Evolutionary conservation across 2,888 invertebrate species (phyloP).

Genomic region (Tipula lateralis): DNA sequence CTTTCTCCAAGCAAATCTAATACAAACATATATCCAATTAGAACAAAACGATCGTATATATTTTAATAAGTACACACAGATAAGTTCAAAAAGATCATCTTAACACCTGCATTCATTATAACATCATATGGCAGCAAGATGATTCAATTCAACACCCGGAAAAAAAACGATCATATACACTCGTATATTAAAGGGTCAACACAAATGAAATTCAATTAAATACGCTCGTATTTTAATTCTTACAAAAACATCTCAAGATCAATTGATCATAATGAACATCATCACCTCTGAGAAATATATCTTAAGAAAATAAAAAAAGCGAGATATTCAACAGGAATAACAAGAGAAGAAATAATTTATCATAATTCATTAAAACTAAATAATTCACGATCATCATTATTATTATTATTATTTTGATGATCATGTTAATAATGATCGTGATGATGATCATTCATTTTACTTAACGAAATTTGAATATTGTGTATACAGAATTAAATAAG

Average conservation of each 20-base stretch:
- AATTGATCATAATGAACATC: background rate
- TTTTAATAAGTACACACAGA: background rate
- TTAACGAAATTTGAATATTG: conserved; percentile 5
- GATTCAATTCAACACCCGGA: background rate
- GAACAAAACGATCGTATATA: background rate
- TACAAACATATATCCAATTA: background rate
- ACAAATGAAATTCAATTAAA: background rate
- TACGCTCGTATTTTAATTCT: background rate
- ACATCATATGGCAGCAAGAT: too few relatives aligned
- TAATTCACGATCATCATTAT: background rate
- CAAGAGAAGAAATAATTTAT: background rate
- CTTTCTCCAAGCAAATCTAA: background rate
- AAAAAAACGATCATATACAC: background rate
- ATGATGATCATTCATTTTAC: conserved; percentile 12
- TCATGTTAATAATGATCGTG: background rate
- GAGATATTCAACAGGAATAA: background rate
- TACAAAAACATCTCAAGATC: background rate
- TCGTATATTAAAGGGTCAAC: background rate
- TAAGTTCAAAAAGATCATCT: background rate
- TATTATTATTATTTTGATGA: conserved; percentile 12
- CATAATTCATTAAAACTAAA: conserved; percentile 24
- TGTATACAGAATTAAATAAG: background rate
- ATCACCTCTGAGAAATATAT: background rate
- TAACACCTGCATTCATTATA: background rate
- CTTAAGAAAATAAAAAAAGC: background rate